Percentiles rank a stretch among this genome's conserved stretches.
Evolutionary conservation across 2,113 vertebrate species (phyloP).

Genomic region (Bufo gargarizans): DNA sequence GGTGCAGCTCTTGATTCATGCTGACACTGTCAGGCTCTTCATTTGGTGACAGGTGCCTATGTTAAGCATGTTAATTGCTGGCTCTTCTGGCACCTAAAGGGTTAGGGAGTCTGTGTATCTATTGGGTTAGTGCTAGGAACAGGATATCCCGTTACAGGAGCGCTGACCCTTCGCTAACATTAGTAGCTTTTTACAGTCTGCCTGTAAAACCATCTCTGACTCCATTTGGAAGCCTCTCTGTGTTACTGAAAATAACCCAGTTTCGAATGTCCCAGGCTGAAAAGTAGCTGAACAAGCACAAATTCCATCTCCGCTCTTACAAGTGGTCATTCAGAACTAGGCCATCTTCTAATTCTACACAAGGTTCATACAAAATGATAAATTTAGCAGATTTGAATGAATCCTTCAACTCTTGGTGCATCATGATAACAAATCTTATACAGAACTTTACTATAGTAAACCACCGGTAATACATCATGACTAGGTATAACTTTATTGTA

Average conservation of each 20-base stretch:
- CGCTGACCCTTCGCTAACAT: slow-evolving; percentile 59
- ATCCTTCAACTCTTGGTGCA: neutral
- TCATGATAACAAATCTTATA: neutral
- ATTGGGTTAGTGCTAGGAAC: slow-evolving; percentile 64
- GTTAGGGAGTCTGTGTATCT: slow-evolving; percentile 57
- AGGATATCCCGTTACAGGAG: slow-evolving; percentile 68
- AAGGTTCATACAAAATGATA: no score
- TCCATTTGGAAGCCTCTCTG: slow-evolving; percentile 54
- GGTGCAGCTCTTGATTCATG: slow-evolving; percentile 22
- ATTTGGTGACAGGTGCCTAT: slow-evolving; percentile 49
- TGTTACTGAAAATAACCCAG: slow-evolving; percentile 61
- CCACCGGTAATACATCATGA: neutral
- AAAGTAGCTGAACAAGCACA: slow-evolving; percentile 63
- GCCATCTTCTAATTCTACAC: neutral
- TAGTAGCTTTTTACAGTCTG: slow-evolving; percentile 62
- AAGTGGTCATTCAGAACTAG: neutral
- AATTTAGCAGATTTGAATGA: neutral
- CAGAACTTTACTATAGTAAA: neutral
- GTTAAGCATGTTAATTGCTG: slow-evolving; percentile 36
- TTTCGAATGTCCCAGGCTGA: slow-evolving; percentile 25
- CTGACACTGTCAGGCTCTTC: slow-evolving; percentile 58
- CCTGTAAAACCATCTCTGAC: slow-evolving; percentile 58
- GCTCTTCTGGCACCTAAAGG: slow-evolving; percentile 25
- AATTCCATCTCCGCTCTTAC: neutral
- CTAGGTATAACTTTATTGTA: neutral